phyloP scores from a whole-genome alignment of 2,113 vertebrate species.

The Cepphus grylle region DNA sequence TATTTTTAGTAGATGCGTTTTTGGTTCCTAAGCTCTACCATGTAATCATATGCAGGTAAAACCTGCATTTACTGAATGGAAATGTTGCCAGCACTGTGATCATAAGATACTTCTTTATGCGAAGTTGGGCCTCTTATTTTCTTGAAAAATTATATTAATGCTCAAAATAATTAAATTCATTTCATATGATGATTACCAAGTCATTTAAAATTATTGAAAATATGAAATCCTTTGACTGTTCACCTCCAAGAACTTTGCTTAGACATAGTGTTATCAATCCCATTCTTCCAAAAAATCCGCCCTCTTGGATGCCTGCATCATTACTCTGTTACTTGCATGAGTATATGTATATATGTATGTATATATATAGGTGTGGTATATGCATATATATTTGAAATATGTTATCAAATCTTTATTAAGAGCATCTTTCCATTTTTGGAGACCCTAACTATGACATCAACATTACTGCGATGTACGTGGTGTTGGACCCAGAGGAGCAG shows the following conservation, averaged over 20 bases:
- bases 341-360: not conserved
- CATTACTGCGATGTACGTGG: not conserved
- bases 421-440: not conserved
- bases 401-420: not conserved
- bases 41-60: not conserved
- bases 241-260: not conserved
- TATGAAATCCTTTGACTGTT: not conserved
- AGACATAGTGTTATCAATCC: not conserved
- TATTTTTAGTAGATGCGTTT: constrained; percentile 34
- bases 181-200: not conserved
- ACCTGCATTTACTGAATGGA: not conserved
- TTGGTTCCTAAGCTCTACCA: not conserved
- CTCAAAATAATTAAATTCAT: not conserved
- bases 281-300: not conserved
- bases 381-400: not conserved
- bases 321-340: not conserved
- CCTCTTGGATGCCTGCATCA: not conserved
- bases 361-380: too few relatives aligned
- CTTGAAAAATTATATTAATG: not conserved
- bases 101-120: not conserved
- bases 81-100: not conserved
- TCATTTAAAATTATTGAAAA: not conserved
- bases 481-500: not conserved
- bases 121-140: not conserved
- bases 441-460: not conserved